Conservation (phyloP, 2,888 invertebrate species). For the Drosophila seclusa region DNA sequence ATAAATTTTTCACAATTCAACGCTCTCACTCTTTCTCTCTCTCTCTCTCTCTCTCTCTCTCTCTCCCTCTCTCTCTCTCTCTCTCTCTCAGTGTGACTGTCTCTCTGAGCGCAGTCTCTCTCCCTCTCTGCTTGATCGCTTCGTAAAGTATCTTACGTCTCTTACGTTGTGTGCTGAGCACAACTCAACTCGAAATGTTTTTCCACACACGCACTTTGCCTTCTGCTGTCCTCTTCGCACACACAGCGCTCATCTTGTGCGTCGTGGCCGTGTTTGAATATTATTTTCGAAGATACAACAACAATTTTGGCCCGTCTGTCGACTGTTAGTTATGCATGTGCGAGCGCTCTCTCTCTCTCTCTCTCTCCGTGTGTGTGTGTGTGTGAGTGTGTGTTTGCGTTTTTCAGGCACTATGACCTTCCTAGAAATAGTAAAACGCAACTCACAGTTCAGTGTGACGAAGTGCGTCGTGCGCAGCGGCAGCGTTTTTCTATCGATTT, state of each 20-base stretch:
- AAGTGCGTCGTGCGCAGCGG: slow-evolving; percentile 82
- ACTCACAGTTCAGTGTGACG: slow-evolving; percentile 78
- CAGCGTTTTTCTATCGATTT: slow-evolving; percentile 63
- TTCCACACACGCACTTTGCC: slow-evolving; percentile 50
- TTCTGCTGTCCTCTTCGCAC: slow-evolving; percentile 25
- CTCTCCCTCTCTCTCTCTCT: slow-evolving; percentile 4
- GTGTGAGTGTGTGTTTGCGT: slow-evolving; percentile 23
- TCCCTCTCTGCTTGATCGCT: slow-evolving; percentile 48
- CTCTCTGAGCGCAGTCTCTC: neutral
- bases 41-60: slow-evolving; percentile 6
- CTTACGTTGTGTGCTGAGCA: slow-evolving; percentile 49
- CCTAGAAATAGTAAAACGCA: slow-evolving; percentile 82
- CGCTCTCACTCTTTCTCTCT: neutral
- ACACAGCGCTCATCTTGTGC: slow-evolving; percentile 36
- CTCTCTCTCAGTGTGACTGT: slow-evolving; percentile 4
- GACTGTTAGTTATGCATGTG: neutral
- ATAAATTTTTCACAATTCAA: slow-evolving; percentile 44
- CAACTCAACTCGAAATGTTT: slow-evolving; percentile 51
- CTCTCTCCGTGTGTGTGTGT: neutral
- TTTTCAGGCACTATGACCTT: slow-evolving; percentile 68
- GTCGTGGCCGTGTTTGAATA: slow-evolving; percentile 51
- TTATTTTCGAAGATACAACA: slow-evolving; percentile 66
- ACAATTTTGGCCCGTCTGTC: slow-evolving; percentile 55
- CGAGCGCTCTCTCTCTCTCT: neutral
- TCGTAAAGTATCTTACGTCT: slow-evolving; percentile 62